phyloP scores from a whole-genome alignment of 2,888 invertebrate species.

The Epirrita christyi region DNA sequence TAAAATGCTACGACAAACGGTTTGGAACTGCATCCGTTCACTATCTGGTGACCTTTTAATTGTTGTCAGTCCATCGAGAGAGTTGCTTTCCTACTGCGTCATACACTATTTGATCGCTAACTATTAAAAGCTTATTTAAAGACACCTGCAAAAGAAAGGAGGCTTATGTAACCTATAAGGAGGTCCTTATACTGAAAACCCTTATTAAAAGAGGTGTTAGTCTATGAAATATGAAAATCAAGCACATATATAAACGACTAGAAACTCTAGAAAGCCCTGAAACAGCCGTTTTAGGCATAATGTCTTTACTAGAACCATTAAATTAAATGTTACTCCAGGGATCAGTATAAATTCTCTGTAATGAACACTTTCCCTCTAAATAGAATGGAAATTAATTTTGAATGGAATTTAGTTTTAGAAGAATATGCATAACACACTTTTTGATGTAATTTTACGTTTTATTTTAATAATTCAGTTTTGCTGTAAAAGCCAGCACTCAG shows the following conservation, averaged over 20 bases:
- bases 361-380: conserved; percentile 23
- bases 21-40: no score
- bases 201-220: no score
- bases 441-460: neutral
- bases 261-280: conserved; percentile 23
- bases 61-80: no score
- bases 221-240: neutral
- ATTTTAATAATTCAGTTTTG: neutral
- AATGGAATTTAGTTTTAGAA: conserved; percentile 8
- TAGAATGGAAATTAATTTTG: conserved; percentile 22
- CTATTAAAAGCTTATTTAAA: no score
- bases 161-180: no score
- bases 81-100: no score
- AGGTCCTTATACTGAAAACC: no score
- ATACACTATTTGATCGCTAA: no score
- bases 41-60: no score
- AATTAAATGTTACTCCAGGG: conserved; percentile 29
- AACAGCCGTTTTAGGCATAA: conserved; percentile 28
- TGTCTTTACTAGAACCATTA: conserved; percentile 29
- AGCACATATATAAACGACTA: conserved; percentile 9
- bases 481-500: no score
- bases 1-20: no score
- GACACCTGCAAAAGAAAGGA: no score
- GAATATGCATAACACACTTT: neutral
- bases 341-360: conserved; percentile 25